Evolutionary conservation across 2,888 invertebrate species (phyloP), one percentile per base, ranked within the genome.

Genomic region (Mythimna vitellina): DNA sequence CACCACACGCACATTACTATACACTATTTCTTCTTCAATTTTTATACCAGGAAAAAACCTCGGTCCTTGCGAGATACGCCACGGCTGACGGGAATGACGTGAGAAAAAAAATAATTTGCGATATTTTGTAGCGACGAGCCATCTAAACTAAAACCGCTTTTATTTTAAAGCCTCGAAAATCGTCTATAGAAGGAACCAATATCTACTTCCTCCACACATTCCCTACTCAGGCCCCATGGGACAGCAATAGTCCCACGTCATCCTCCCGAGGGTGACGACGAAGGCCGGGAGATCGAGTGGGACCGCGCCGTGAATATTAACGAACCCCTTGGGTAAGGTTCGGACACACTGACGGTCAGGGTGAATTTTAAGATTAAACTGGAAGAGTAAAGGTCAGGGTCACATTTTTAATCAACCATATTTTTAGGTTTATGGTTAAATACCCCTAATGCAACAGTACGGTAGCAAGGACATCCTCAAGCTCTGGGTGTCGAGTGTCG

Each of bases 221-320:
- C 62, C 25, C 42, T 10, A 10, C 60, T 57, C 49, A 51, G 51
- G 69, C 58, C 65, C 65, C 75, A 73, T 64, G 70, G 69, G 75
- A 73, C 78, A 77, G 79, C 81, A 89, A 89, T 88, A 82, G 83
- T 84, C 79, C 84, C 85, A 86, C 80, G 51, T 60, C 64, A 61
- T 54, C 35, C 35, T 46, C 42, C 38, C 20, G 70, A 64, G 77
- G 79, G 81, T 71, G 71, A 83, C 84, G 81, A 79, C 78, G 82
- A 80, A 82, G 88, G 85, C 69, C 82, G 77, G 71, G 53, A 8
- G 77, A 84, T 79, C 79, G 83, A 86, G 80, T 73, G 73, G 73
- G 54, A 67, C 65, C 66, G 46, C 78, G 63, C 54, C 42, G 68
- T 82, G 88, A 88, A 91, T 91, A 89, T 86, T 82, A 90, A 90